These are phyloP conservation scores for Brevimyrus niger DNA, from an alignment of 2,113 vertebrate species.

Conservation along the genomic window DNA sequence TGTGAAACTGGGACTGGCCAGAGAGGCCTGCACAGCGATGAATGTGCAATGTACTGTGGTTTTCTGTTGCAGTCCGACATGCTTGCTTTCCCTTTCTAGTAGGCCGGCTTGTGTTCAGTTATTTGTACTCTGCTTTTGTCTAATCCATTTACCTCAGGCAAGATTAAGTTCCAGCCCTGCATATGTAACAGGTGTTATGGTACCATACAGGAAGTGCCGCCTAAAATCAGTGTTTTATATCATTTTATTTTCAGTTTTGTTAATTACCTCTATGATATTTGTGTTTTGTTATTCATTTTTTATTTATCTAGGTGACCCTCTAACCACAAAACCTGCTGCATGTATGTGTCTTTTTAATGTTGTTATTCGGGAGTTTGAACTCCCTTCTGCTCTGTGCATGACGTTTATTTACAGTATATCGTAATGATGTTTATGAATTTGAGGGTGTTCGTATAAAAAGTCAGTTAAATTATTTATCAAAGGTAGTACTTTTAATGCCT, in stretches of 20 bases:
- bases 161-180: neutral
- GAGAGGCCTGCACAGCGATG: neutral
- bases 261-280: neutral
- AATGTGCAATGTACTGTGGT: neutral
- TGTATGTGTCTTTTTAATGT: neutral
- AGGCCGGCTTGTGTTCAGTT: neutral
- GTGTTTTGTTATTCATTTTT: neutral
- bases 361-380: neutral
- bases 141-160: neutral
- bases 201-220: neutral
- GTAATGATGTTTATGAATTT: neutral
- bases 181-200: neutral
- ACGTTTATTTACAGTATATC: no score
- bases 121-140: neutral
- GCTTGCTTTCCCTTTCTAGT: neutral
- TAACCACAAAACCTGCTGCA: neutral
- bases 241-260: neutral
- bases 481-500: neutral
- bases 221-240: neutral
- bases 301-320: neutral
- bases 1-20: neutral
- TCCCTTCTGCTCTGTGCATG: neutral
- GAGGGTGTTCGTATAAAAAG: neutral
- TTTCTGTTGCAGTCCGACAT: neutral
- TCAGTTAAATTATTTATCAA: neutral